Base-by-base conservation (phyloP, 2,797 vertebrate genomes). In the Gallinago stenura region DNA sequence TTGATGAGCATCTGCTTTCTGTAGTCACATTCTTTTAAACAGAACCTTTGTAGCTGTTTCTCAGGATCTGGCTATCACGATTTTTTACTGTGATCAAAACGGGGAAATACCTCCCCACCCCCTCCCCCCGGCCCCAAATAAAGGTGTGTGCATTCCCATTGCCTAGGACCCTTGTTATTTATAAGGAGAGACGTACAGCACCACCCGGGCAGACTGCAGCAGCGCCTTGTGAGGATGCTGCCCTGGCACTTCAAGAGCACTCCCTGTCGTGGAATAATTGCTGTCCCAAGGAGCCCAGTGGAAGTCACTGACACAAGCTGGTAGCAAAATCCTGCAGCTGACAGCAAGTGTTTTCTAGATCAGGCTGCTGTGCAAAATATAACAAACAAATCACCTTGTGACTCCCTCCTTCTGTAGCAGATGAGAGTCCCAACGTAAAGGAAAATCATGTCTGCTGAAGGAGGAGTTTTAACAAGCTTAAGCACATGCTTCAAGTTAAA, bases 1-100 rank as follows among this genome's bases (percentile, higher is more conserved):
- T 94, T 92, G 89, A 96, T 56, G 89, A 96, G 87, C 95, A 95
- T 93, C 97, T 97, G 95, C 90, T 92, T 95, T 96, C 94, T 45
- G 68, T 87, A 93, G 91, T 73, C 91, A 78, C 80, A 78, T 77
- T 94, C 82, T 68, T 94, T 83, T 21, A 87, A 86, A 80, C 21
- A 75, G 88, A 96, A 95, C 78, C 86, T 95, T 87, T 78, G 81
- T 78, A 72, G 72, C 35, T 45, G 41, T 65, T 94, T 78, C 68
- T 93, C 28, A 46, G 81, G 75, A 85, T 92, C 83, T 80, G 64
- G 60, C 50, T 89, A 83, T 61, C 75, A 60, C 0, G 0, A 80
- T 35, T 92, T 92, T 90, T 87, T 60, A 60, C 53, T 46, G 18
- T 22, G 54, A 71, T 83, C 61, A 81, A 76, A 80, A 75, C 22